Evolutionary conservation across 2,888 invertebrate species (phyloP), one percentile per base, ranked within the genome.

Genomic region (Aethes cnicana): DNA sequence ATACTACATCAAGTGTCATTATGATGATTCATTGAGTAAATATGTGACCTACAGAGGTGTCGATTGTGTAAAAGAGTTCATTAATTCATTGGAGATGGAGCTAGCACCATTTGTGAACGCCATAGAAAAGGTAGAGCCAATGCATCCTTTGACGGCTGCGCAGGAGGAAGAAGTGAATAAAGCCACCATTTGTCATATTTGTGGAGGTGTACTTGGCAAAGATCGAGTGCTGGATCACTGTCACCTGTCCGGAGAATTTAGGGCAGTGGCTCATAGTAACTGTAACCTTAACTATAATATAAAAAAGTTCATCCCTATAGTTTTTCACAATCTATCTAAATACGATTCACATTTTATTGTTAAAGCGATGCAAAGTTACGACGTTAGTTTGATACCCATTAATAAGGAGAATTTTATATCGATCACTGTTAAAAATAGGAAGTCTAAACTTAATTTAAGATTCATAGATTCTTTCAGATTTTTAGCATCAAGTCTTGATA

Each of bases 401-500:
- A 41, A 41, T 14, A 41, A 41, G 26, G 41, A 41, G n/a, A 41
- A 41, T 4, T 41, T 41, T 17, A 26, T 41, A 6, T 41, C 41
- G 2, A 2, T 26, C 2, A 41, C 26, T 1, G 1, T 26, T 4
- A 26, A 25, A 8, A 41, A 7, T n/a, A 8, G 4, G 5, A 30
- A 4, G 8, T n/a, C n/a, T 7, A 21, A 21, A 7, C 1, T 21
- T 1, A 9, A 36, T 36, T 3, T 44, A 1, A 44, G 43, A 25
- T 53, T 58, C 47, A 16, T 55, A 41, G 58, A 59, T 47, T 58
- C 56, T 7, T 54, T 53, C 18, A 54, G 39, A 26, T 54, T 54
- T 48, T 17, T 57, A 32, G 25, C 52, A 1, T 18, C 46, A 20
- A 39, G 37, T 12, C 39, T 55, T 17, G 56, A 56, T 25, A 26